Evolutionary conservation across 2,113 vertebrate genomes (phyloP).

Genomic region (Enhydra lutris): DNA sequence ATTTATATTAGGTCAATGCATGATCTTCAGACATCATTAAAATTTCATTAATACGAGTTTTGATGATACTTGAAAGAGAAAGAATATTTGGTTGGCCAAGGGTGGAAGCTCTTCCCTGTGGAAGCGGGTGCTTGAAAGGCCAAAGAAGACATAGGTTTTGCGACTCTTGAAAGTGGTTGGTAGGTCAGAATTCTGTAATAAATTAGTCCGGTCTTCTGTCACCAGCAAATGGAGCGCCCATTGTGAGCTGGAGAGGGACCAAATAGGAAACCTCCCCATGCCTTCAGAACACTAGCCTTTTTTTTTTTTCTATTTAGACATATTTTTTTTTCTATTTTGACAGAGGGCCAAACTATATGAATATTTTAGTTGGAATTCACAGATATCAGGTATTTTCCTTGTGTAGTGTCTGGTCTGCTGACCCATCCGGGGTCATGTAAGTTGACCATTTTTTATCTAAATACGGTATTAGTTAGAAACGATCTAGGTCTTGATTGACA

Average conservation of each 20-base stretch:
- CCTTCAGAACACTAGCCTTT: background rate
- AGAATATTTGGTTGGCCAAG: slow-evolving; percentile 49
- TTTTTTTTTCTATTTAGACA: background rate
- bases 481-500: background rate
- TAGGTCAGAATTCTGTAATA: slow-evolving; percentile 32
- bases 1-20: slow-evolving; percentile 39
- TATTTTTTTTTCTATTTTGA: slow-evolving; percentile 42
- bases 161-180: background rate
- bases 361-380: background rate
- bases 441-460: background rate
- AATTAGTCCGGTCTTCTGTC: background rate
- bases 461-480: background rate
- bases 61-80: slow-evolving; percentile 59
- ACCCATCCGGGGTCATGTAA: background rate
- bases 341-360: background rate
- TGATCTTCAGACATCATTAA: slow-evolving; percentile 35
- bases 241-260: background rate
- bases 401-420: background rate
- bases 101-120: background rate
- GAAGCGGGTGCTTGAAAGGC: slow-evolving; percentile 57
- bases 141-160: background rate
- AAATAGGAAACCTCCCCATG: background rate
- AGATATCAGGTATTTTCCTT: background rate
- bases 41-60: slow-evolving; percentile 42
- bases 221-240: background rate